A percentile compares a stretch with the other conserved stretches of the same genome.
phyloP scores from a whole-genome alignment of 2,113 vertebrate species.

The Gracilinanus agilis region DNA sequence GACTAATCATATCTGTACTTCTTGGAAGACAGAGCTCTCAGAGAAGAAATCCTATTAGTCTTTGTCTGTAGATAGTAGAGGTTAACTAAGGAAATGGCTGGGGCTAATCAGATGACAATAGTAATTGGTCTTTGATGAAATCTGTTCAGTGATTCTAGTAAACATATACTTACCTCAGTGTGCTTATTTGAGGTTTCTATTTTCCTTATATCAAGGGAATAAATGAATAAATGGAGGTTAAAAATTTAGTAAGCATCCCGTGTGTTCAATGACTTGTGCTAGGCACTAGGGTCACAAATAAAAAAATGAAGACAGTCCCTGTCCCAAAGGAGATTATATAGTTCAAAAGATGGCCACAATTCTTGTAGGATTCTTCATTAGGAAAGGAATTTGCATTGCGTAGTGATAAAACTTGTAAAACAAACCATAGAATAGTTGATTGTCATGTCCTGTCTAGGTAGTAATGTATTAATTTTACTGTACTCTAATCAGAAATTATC shows the following conservation, averaged over 20 bases:
- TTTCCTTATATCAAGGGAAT: background rate
- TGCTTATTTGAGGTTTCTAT: background rate
- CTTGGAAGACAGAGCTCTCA: background rate
- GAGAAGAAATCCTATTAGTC: background rate
- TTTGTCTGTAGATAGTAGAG: background rate
- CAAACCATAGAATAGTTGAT: background rate
- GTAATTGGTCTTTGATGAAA: background rate
- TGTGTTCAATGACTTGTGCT: background rate
- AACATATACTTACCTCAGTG: background rate
- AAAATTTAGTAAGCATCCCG: background rate
- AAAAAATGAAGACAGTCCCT: background rate
- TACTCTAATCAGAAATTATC: background rate
- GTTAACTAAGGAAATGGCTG: background rate
- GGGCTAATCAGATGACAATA: background rate
- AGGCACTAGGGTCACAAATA: background rate
- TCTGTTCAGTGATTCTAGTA: background rate
- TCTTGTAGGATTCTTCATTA: background rate
- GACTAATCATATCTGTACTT: background rate
- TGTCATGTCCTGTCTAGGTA: background rate
- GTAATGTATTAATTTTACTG: background rate
- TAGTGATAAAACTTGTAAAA: background rate
- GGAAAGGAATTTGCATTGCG: background rate
- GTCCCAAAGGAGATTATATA: background rate
- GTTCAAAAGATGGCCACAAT: too few relatives aligned
- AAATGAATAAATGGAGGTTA: background rate